Base-by-base conservation (phyloP, 92 coral and sea anemone genomes). In the Anthopleura xanthogrammica region DNA sequence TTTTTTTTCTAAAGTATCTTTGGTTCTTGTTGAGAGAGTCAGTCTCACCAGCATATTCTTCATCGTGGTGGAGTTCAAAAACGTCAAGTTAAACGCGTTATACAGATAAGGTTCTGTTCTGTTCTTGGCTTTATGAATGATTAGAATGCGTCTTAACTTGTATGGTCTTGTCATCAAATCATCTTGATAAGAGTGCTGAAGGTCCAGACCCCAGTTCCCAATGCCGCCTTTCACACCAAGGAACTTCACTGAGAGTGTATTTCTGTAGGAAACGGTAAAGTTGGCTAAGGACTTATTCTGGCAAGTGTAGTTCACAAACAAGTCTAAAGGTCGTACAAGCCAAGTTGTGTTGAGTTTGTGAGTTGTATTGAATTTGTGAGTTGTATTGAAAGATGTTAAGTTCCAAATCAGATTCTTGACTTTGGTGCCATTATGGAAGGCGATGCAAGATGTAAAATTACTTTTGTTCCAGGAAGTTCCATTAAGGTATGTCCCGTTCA, bases 261-360 rank as follows among this genome's bases (percentile, higher is more conserved):
- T 91, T 9, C 80, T 62, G 75, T 91, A 90, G 41, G 86, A 58
- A 10, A 83, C 88, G 19, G 90, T 91, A 60, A 88, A 54, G 73
- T 89, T 86, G 85, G 89, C 80, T 9, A 91, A n/a, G 41, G 94
- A 84, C 72, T 48, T 77, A 80, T 89, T 86, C 64, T 48, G 82
- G 88, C 72, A 91, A 12, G 88, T 88, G 85, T 90, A 91, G 83
- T 91, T 91, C 5, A 91, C 75, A 19, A 86, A 42, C 19, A 91
- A 52, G 73, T 81, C 76, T 17, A 85, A 48, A 73, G 88, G 74
- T 46, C 86, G 54, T 52, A 50, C 68, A 82, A 91, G 83, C 94
- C 94, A 91, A 43, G 94, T 91, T 29, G 92, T 80, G 70, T 88
- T 89, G 22, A 91, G 58, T 20, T 68, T 80, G 12, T 83, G 77